These are phyloP conservation scores for Psettodes erumei DNA, from an alignment of 2,113 vertebrate species.

Conservation along the genomic window DNA sequence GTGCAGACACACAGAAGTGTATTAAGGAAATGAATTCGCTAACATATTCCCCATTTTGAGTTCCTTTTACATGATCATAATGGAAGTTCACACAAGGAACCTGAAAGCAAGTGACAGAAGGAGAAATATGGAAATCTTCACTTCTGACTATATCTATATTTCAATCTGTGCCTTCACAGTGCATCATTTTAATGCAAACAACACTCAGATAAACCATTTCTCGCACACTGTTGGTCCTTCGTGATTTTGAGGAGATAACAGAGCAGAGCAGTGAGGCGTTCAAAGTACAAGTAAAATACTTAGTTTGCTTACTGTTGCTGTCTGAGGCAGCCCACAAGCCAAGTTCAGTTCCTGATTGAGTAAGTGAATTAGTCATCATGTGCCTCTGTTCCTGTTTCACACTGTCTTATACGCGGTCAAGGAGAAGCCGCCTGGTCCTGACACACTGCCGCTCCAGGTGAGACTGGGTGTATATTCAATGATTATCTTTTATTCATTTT, in stretches of 20 bases:
- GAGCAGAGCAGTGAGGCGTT: not conserved
- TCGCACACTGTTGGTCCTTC: not conserved
- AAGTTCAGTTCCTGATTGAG: conserved; percentile 53
- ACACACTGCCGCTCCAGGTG: conserved; percentile 46
- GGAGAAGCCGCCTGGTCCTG: not conserved
- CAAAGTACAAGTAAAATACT: not conserved
- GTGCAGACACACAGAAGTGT: too few species aligned
- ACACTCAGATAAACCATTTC: not conserved
- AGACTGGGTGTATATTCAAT: not conserved
- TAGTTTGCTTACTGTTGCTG: not conserved
- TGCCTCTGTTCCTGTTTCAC: conserved; percentile 59
- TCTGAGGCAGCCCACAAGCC: not conserved
- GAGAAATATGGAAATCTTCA: too few species aligned
- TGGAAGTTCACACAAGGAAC: not conserved
- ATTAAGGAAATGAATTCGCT: not conserved
- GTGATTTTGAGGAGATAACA: not conserved
- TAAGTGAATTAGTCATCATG: conserved; percentile 57
- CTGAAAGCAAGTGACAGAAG: not conserved
- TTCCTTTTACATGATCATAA: not conserved
- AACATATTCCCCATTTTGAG: not conserved
- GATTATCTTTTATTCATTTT: too few species aligned
- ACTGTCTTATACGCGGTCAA: conserved; percentile 3
- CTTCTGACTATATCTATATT: too few species aligned
- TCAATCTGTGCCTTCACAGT: not conserved
- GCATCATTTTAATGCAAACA: not conserved